Evolutionary conservation across 1,140 invertebrate genomes (phyloP).

Genomic region (Heliconius hewitsoni): DNA sequence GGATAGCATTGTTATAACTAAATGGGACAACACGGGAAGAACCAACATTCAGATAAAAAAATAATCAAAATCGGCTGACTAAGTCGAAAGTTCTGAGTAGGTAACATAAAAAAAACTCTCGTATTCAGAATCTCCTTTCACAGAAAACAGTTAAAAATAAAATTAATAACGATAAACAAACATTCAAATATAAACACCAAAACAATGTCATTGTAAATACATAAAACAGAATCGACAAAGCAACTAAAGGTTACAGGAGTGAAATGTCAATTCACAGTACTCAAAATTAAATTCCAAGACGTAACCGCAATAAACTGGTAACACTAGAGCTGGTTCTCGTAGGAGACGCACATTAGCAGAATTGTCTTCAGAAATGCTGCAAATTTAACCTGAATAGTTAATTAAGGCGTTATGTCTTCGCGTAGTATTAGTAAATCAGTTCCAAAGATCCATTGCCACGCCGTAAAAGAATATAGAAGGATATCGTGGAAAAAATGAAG

Average conservation of each 20-base stretch:
- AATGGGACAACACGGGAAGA: too few species aligned
- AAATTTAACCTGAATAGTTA: slow-evolving; percentile 30
- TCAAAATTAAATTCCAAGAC: slow-evolving; percentile 23
- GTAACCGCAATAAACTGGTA: slow-evolving; percentile 3
- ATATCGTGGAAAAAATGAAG: too few species aligned
- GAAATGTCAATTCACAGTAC: slow-evolving; percentile 18
- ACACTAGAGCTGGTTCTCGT: slow-evolving; percentile 5
- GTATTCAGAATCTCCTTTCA: too few species aligned
- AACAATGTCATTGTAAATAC: neutral
- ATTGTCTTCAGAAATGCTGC: slow-evolving; percentile 37
- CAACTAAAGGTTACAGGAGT: slow-evolving; percentile 18
- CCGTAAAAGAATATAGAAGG: too few species aligned
- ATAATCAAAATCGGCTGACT: too few species aligned
- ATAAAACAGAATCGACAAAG: neutral
- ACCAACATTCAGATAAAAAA: too few species aligned
- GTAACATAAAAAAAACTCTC: too few species aligned
- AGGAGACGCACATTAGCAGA: slow-evolving; percentile 28
- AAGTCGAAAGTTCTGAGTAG: too few species aligned
- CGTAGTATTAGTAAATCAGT: neutral
- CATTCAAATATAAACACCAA: neutral
- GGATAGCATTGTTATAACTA: too few species aligned
- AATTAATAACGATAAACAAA: too few species aligned
- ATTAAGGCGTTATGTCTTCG: neutral
- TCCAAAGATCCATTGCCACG: too few species aligned
- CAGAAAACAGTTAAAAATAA: too few species aligned